Conservation (phyloP, 2,113 vertebrate genomes). For the Hypanus sabinus region DNA sequence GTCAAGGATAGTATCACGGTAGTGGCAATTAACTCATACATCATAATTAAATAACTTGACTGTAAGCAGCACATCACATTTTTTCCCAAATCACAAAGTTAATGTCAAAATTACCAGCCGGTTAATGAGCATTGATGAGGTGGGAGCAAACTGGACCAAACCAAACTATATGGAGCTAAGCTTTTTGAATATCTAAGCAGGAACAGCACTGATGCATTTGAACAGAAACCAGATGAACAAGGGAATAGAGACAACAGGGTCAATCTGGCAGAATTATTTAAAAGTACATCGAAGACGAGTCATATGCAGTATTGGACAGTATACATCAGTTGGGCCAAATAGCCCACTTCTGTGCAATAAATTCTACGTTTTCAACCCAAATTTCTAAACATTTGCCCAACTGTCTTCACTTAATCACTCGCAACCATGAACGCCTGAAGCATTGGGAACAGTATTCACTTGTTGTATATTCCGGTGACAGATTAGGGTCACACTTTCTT, state of each 20-base stretch:
- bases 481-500: neutral
- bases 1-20: neutral
- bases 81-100: neutral
- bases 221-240: neutral
- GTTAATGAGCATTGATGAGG: neutral
- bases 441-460: neutral
- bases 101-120: neutral
- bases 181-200: neutral
- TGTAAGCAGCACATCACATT: neutral
- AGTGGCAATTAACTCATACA: neutral
- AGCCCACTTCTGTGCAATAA: neutral
- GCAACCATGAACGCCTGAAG: neutral
- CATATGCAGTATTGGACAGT: neutral
- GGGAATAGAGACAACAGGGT: neutral
- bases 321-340: neutral
- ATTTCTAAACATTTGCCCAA: neutral
- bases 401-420: too few species aligned
- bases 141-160: neutral
- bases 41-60: neutral
- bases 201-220: neutral
- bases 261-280: neutral
- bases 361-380: neutral
- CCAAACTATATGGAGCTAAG: too few species aligned
- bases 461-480: neutral
- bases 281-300: neutral